These are phyloP conservation scores for Calyptommatus sinebrachiatus DNA, from an alignment of 2,113 vertebrate genomes.

Conservation along the genomic window DNA sequence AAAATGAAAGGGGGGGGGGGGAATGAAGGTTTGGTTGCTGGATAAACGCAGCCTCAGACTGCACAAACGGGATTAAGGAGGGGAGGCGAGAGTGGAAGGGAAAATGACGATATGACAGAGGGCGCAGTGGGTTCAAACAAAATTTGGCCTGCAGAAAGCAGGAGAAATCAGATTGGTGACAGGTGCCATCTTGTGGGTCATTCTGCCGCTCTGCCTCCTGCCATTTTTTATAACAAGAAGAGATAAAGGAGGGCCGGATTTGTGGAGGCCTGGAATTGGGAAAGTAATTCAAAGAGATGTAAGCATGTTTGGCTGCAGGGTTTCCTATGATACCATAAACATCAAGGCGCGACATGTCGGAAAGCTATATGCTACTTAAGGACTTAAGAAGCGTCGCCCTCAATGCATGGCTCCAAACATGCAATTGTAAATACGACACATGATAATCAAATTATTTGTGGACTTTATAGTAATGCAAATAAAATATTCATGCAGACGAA, in stretches of 20 bases:
- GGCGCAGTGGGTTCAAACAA: conserved; percentile 94
- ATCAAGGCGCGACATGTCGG: conserved; percentile 56
- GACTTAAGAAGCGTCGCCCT: conserved; percentile 42
- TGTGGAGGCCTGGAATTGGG: conserved; percentile 61
- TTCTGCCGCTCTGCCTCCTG: conserved; percentile 95
- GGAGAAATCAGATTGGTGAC: conserved; percentile 90
- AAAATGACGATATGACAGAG: conserved; percentile 95
- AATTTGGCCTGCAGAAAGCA: conserved; percentile 97
- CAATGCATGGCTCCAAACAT: conserved; percentile 36
- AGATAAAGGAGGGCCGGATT: conserved; percentile 72
- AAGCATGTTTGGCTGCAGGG: conserved; percentile 60
- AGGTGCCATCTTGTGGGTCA: conserved; percentile 99
- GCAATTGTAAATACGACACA: conserved; percentile 42
- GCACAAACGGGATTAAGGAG: conserved; percentile 70
- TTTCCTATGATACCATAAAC: conserved; percentile 60
- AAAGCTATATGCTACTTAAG: conserved; percentile 53
- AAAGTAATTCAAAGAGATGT: conserved; percentile 75
- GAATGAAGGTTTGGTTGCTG: conserved; percentile 60
- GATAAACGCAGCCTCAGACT: conserved; percentile 65
- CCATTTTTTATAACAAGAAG: conserved; percentile 91
- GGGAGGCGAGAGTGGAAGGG: conserved; percentile 85
- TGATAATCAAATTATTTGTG: conserved; percentile 58
- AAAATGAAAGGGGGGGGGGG: background rate
- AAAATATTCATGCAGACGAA: conserved; percentile 60
- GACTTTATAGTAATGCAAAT: conserved; percentile 56